These are phyloP conservation scores for Drosophila percnosoma DNA, from an alignment of 2,888 invertebrate species.

Conservation along the genomic window DNA sequence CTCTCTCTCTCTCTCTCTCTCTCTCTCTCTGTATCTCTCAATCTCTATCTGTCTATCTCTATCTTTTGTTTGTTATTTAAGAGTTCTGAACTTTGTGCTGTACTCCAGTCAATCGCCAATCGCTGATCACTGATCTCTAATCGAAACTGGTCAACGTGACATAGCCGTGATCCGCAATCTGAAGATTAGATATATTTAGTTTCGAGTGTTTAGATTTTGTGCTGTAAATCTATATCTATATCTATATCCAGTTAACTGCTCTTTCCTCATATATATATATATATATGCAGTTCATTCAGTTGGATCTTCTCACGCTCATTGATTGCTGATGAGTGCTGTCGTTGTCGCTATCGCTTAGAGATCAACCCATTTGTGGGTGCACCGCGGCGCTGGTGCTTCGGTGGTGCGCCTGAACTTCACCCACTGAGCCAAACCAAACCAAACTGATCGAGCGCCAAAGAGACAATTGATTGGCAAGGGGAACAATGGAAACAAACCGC, in stretches of 20 bases:
- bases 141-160: neutral
- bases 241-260: neutral
- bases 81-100: slow-evolving; percentile 19
- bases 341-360: slow-evolving; percentile 59
- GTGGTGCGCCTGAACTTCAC: slow-evolving; percentile 72
- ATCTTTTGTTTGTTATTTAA: neutral
- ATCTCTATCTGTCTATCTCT: neutral
- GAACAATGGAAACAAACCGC: slow-evolving; percentile 48
- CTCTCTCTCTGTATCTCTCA: neutral
- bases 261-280: neutral
- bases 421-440: slow-evolving; percentile 34
- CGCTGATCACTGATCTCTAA: neutral
- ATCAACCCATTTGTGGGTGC: slow-evolving; percentile 59
- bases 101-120: slow-evolving; percentile 23
- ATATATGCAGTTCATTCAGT: neutral
- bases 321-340: slow-evolving; percentile 8
- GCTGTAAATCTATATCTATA: neutral
- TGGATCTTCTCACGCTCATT: slow-evolving; percentile 52
- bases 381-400: neutral
- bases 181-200: neutral
- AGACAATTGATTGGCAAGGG: slow-evolving; percentile 18
- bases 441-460: slow-evolving; percentile 17
- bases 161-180: neutral
- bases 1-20: neutral
- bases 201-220: neutral